Base-by-base conservation (phyloP, 1,140 invertebrate species). In the Bathynomus jamesi region DNA sequence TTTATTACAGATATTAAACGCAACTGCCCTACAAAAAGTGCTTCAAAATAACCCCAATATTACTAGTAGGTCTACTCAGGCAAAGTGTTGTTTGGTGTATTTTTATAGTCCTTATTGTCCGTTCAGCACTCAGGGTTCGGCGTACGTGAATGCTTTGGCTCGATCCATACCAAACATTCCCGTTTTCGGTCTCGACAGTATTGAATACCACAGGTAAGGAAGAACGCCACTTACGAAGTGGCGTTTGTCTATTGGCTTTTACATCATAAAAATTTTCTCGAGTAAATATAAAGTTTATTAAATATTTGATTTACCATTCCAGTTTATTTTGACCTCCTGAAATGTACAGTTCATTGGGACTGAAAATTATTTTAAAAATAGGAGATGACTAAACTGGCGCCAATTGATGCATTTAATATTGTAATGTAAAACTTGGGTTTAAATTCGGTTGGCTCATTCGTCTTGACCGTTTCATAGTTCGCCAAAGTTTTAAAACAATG, bases 51-150 rank as follows among this genome's bases (percentile, higher is more conserved):
- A 85, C 79, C 83, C 82, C 72, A 85, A 82, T 78, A 80, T 84
- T 40, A 83, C 82, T 21, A 84, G 81, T 78, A 82, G 83, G 69
- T 81, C 79, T 71, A 83, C 82, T 21, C 83, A 85, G 28, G 88
- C 85, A n/a, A 83, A 87, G 69, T 97, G 95, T 84, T 85, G 89
- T 65, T 77, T 93, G 17, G 88, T 97, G 0, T 83, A 96, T 72
- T 98, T 98, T 82, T 97, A 91, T 83, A 92, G 93, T 0, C 88
- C 88, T 64, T 91, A 90, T 81, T 97, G 95, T 82, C 88, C 92
- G 30, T 96, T 96, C 78, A 95, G 93, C 81, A 90, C 91, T 70
- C 87, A 90, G 78, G 91, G 93, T 28, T 94, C 94, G 7, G 91
- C 92, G 4, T 87, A 93, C 81, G 94, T 91, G 77, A 98, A 97